Base-by-base conservation (phyloP, 2,888 invertebrate genomes). In the Cantharis rufa region DNA sequence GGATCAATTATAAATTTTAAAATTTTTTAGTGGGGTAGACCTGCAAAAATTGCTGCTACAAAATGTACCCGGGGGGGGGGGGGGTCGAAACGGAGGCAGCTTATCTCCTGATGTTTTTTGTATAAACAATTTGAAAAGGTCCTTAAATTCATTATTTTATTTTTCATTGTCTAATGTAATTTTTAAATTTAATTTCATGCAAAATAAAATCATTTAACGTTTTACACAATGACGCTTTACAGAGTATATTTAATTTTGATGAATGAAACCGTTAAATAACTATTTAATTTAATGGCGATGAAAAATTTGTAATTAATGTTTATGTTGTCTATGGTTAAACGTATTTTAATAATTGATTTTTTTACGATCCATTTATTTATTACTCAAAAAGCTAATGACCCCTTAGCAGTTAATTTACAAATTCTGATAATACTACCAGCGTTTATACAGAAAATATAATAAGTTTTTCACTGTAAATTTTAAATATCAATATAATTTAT, bases 401-500 rank as follows among this genome's bases (percentile, higher is more conserved):
- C 73, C 74, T 74, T 74, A 72, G 32, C 62, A 69, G 69, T 72
- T 78, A 78, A 78, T 78, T 78, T 78, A 72, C 75, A 78, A 78
- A 75, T 70, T 24, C 24, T 66, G 16, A 74, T 64, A 78, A 72
- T 78, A 78, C 78, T 78, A 66, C 24, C 21, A 75, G 75, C 28
- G 70, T 75, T 70, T 78, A 75, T 74, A 78, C 63, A 76, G 78
- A 73, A 73, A 77, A 75, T 72, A 76, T 70, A 75, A 75, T 75
- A 78, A 76, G 76, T 76, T 76, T 74, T 78, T 76, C 78, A 76
- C 76, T 76, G 78, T 76, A 74, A 78, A 78, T 78, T 76, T 78
- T 78, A 78, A n/a, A 78, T 78, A 78, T 74, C 68, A 73, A 72
- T 74, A 74, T 78, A 78, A 78, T 78, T 78, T 78, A 78, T 78